Conservation (phyloP, 2,113 vertebrate genomes). For the Dolichallabes microphthalmus region DNA sequence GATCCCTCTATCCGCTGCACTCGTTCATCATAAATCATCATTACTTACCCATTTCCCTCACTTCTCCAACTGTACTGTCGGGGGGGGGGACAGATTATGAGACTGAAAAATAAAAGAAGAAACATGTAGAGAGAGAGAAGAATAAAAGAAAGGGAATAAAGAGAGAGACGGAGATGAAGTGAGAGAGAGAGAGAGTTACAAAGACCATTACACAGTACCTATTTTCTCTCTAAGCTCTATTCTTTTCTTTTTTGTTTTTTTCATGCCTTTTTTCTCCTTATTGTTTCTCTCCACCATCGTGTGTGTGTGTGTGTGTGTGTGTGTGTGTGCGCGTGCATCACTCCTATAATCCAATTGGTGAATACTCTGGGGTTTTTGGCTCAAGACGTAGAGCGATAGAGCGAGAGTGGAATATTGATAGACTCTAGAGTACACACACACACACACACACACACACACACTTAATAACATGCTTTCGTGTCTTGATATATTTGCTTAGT, state of each 20-base stretch:
- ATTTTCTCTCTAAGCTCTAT: not conserved
- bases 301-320: slow-evolving; percentile 19
- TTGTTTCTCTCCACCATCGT: not conserved
- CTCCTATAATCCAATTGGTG: slow-evolving; percentile 21
- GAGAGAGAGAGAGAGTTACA: not conserved
- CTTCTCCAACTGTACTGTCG: slow-evolving; percentile 76
- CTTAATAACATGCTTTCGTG: not conserved
- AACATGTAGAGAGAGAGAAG: not conserved
- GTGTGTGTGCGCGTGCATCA: not conserved
- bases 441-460: not conserved
- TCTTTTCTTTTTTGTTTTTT: not conserved
- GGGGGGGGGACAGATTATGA: slow-evolving; percentile 20
- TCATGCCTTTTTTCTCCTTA: not conserved
- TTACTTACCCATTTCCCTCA: slow-evolving; percentile 74
- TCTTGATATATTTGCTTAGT: not conserved
- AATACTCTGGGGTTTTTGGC: slow-evolving; percentile 25
- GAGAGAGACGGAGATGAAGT: no score
- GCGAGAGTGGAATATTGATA: slow-evolving; percentile 33
- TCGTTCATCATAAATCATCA: slow-evolving; percentile 80
- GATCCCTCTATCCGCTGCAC: slow-evolving; percentile 68
- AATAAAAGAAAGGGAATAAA: not conserved
- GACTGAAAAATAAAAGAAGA: not conserved
- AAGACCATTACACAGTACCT: not conserved
- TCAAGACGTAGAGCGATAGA: slow-evolving; percentile 3
- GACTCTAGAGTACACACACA: slow-evolving; percentile 16